Evolutionary conservation across 2,113 vertebrate species (phyloP), one percentile per base, ranked within the genome.

Genomic region (Oryzias woworae): DNA sequence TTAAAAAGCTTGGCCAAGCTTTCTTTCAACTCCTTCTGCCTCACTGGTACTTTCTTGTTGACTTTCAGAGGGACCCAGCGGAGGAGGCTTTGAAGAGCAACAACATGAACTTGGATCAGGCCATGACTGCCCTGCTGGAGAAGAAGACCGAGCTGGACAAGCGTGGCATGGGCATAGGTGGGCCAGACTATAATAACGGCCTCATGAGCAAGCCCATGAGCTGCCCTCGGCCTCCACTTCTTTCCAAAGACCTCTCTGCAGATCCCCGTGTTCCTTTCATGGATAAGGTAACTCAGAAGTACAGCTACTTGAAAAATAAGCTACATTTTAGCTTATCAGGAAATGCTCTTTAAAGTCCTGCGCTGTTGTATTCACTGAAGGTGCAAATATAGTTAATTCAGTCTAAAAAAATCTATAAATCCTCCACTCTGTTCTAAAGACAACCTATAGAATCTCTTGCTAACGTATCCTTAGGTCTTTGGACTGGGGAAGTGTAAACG

Each of bases 91-190:
- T 99, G 91, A 98, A 96, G 90, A 98, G 94, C 89, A 98, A 93
- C 92, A 95, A 92, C 87, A 95, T 99, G 96, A 99, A 96, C 90
- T 93, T 98, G 3, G 97, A 99, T 88, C 95, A 98, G 95, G 97
- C 97, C 90, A 98, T 99, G 96, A 98, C 96, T 94, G 94, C 95
- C 91, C 95, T 98, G 90, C 93, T 98, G 91, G 97, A 98, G 96
- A 98, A 98, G 93, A 98, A 98, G 93, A 94, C 93, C 10, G 97
- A 98, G 88, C 90, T 97, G 91, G 96, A 98, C 94, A 98, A 96
- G 92, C 95, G 96, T 86, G 96, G 96, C 84, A 94, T 97, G 93
- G 95, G 94, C 88, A 92, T 96, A 4, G 57, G 77, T n/a, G 66
- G 86, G 86, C 93, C 95, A 20, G 96, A 99, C 91, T 98, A 98